These are phyloP conservation scores for Leucania comma DNA, from an alignment of 2,888 invertebrate genomes.

Conservation along the genomic window DNA sequence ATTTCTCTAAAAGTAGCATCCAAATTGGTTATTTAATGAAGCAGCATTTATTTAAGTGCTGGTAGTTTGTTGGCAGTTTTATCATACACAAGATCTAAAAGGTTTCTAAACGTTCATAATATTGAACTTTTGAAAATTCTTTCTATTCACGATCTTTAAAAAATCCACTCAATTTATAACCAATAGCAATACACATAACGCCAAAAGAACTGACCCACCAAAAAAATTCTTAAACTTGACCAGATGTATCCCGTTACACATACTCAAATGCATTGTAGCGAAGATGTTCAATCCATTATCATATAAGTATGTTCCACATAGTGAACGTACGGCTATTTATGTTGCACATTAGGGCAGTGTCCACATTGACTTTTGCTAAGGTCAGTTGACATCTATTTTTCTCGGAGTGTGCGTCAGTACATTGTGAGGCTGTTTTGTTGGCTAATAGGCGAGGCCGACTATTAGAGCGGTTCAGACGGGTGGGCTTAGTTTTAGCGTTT, in stretches of 20 bases:
- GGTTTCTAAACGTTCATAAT: too few species aligned
- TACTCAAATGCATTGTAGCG: slow-evolving; percentile 19
- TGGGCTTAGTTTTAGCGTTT: not conserved
- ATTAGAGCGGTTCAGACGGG: slow-evolving; percentile 52
- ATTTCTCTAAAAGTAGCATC: too few species aligned
- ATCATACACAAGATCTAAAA: too few species aligned
- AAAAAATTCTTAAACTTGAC: slow-evolving; percentile 17
- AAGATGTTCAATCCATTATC: slow-evolving; percentile 60
- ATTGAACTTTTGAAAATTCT: too few species aligned
- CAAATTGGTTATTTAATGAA: too few species aligned
- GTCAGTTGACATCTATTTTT: slow-evolving; percentile 86
- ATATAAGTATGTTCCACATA: slow-evolving; percentile 46
- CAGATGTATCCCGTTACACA: slow-evolving; percentile 64
- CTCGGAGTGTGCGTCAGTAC: slow-evolving; percentile 83
- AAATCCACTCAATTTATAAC: not conserved
- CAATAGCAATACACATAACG: slow-evolving; percentile 7
- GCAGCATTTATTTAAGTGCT: too few species aligned
- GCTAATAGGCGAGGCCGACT: slow-evolving; percentile 63
- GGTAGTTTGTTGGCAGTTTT: too few species aligned
- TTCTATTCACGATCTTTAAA: too few species aligned
- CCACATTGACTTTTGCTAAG: slow-evolving; percentile 63
- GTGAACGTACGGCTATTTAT: slow-evolving; percentile 33
- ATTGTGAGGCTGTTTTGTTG: slow-evolving; percentile 73
- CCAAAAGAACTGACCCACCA: slow-evolving; percentile 11
- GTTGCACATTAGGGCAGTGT: slow-evolving; percentile 45